Base-by-base conservation (phyloP, 2,888 invertebrate species). In the Elmis aenea region DNA sequence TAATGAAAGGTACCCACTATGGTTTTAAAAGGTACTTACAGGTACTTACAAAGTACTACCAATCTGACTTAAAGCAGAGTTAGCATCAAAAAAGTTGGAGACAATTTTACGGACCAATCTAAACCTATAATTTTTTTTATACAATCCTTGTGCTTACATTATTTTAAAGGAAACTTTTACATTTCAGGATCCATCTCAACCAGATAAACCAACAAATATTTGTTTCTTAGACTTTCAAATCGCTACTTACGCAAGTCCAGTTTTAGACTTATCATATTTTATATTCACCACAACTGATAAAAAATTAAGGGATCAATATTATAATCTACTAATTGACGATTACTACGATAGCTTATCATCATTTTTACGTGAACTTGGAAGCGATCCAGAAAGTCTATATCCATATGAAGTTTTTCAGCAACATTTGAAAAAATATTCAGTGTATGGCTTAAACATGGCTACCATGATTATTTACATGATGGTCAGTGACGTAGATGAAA, bases 211-310 rank as follows among this genome's bases (percentile, higher is more conserved):
- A 29, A 52, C 55, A 4, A 33, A 51, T n/a, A 16, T 57, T 5
- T 53, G 54, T 27, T 40, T 57, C 9, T 27, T 59, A 8, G 58
- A 59, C 26, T 59, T 57, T 50, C 58, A 59, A 42, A 31, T 57
- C n/a, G 38, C 49, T 4, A 42, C 51, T 5, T 37, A 45, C 20
- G 50, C 50, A 4, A 52, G 57, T 1, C 57, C 57, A 1, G 59
- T 48, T 4, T 35, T 54, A 13, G 65, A 65, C 35, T 38, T 65
- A 28, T 39, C 55, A 2, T 62, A 63, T 31, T 48, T 61, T 38
- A 31, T 65, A 8, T 62, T 57, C 37, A 55, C 56, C 4, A 51
- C 50, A 31, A 40, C 51, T 13, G 44, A 48, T 8, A 45, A 47
- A n/a, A 38, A 54, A 13, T 43, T 54, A 9, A 43, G 58, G 4